phyloP scores from a whole-genome alignment of 2,113 vertebrate species.

The Pogona vitticeps region DNA sequence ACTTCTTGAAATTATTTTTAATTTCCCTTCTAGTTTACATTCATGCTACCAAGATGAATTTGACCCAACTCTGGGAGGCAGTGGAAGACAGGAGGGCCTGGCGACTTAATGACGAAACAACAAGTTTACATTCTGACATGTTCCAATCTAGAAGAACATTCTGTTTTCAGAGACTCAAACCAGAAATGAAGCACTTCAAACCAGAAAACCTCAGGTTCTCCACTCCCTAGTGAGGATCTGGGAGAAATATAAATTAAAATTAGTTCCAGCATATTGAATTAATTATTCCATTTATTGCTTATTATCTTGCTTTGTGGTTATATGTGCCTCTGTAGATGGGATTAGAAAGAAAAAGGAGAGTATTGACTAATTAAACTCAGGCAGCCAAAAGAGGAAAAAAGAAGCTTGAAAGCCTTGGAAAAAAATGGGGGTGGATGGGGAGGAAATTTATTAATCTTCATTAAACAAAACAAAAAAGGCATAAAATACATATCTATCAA shows the following conservation, averaged over 20 bases:
- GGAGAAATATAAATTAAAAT: slow-evolving; percentile 76
- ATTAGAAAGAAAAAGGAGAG: slow-evolving; percentile 65
- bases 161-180: slow-evolving; percentile 49
- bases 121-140: no score
- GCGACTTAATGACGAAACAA: no score
- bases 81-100: no score
- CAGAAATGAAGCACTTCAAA: slow-evolving; percentile 54
- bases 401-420: slow-evolving; percentile 41
- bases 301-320: slow-evolving; percentile 75
- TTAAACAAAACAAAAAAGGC: slow-evolving; percentile 31
- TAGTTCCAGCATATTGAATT: slow-evolving; percentile 72
- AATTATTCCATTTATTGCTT: slow-evolving; percentile 77
- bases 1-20: slow-evolving; percentile 38
- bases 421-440: background rate
- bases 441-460: slow-evolving; percentile 32
- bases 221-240: slow-evolving; percentile 54
- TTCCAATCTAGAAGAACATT: slow-evolving; percentile 43
- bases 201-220: slow-evolving; percentile 60
- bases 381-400: slow-evolving; percentile 57
- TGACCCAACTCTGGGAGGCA: no score
- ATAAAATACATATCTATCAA: slow-evolving; percentile 19
- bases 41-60: no score
- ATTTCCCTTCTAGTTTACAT: slow-evolving; percentile 55
- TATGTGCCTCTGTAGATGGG: slow-evolving; percentile 61
- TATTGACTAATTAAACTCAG: slow-evolving; percentile 73